A percentile compares a stretch with the other conserved stretches of the same genome.
Conservation (phyloP, 30 jellyfish, hydroid and myxozoan species). For the Nemopilema nomurai region DNA sequence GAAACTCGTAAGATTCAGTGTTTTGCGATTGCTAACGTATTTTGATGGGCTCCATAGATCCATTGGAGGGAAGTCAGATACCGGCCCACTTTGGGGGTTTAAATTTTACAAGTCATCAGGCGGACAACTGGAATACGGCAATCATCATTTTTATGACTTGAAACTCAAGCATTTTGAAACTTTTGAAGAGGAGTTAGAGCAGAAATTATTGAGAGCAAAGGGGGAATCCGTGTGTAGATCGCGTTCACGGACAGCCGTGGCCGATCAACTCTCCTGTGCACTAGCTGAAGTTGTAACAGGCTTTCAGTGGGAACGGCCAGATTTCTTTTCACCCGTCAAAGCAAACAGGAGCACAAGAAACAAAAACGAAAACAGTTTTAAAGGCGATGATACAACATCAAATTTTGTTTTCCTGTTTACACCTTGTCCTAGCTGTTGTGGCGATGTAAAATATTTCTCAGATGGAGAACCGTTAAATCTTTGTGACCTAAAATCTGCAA, state of each 20-base stretch:
- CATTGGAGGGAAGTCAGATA: constrained; percentile 17
- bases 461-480: background rate
- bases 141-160: constrained; percentile 66
- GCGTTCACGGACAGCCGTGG: background rate
- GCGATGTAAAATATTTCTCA: constrained; percentile 5
- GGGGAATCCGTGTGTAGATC: background rate
- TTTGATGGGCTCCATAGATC: constrained; percentile 41
- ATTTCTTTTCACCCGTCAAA: constrained; percentile 77
- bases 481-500: constrained; percentile 6
- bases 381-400: background rate
- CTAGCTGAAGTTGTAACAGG: constrained; percentile 78
- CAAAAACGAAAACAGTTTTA: background rate
- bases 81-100: constrained; percentile 88
- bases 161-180: constrained; percentile 50
- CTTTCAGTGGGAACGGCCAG: constrained; percentile 97
- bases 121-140: constrained; percentile 61
- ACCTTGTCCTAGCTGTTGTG: constrained; percentile 79
- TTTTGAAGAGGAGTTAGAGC: constrained; percentile 71
- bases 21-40: constrained; percentile 55
- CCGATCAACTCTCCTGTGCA: constrained; percentile 62
- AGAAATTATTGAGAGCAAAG: background rate
- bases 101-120: constrained; percentile 77
- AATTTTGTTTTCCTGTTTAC: constrained; percentile 63
- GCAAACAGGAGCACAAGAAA: constrained; percentile 4
- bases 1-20: constrained; percentile 45